Conservation (phyloP, 2,888 invertebrate genomes). For the Patella ulyssiponensis region DNA sequence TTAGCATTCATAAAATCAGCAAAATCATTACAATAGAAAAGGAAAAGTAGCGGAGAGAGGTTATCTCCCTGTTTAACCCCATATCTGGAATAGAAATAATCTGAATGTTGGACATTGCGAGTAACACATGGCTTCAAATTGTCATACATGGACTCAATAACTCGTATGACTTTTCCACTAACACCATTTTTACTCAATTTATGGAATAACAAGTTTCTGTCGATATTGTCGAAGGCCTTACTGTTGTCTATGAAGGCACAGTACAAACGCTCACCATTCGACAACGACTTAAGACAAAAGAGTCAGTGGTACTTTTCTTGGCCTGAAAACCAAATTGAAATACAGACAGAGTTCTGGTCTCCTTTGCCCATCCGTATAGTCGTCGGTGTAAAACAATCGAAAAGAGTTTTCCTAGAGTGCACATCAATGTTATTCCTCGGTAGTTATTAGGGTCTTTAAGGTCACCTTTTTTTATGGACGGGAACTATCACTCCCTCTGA, state of each 20-base stretch:
- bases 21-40: too few species aligned
- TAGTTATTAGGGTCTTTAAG: too few species aligned
- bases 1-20: too few species aligned
- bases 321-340: conserved; percentile 5
- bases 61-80: conserved; percentile 3
- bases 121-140: conserved; percentile 4
- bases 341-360: neutral
- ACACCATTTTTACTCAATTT: neutral
- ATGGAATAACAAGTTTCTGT: neutral
- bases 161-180: neutral
- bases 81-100: neutral
- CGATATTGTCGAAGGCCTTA: neutral
- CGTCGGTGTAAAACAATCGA: conserved; percentile 1
- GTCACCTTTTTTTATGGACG: too few species aligned
- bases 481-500: too few species aligned
- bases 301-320: neutral
- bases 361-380: neutral
- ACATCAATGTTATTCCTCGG: too few species aligned
- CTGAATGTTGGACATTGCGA: neutral
- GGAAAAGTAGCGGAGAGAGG: neutral
- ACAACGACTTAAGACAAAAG: neutral
- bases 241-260: neutral
- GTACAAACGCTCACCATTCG: neutral
- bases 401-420: too few species aligned
- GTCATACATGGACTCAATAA: too few species aligned